Percentiles rank a stretch among this genome's conserved stretches.
These are phyloP conservation scores for Larimichthys polyactis DNA, from an alignment of 2,113 vertebrate species.

Conservation along the genomic window DNA sequence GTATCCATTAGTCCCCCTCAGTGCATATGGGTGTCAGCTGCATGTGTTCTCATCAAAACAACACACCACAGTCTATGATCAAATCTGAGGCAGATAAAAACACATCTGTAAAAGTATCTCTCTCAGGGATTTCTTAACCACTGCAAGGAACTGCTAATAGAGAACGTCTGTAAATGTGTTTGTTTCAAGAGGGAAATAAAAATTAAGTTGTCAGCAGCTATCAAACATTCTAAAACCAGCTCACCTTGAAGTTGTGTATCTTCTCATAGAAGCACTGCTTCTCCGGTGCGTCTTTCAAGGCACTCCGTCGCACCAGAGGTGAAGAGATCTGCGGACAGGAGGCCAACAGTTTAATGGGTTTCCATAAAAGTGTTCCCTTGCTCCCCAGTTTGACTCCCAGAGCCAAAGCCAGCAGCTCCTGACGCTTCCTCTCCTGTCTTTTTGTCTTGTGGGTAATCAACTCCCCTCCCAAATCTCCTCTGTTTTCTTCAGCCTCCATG, in stretches of 20 bases:
- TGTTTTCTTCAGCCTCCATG: conserved; percentile 85
- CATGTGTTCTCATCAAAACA: conserved; percentile 59
- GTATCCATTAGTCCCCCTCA: conserved; percentile 67
- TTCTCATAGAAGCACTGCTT: conserved; percentile 97
- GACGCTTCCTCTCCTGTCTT: conserved; percentile 88
- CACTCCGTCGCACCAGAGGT: conserved; percentile 91
- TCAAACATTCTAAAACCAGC: conserved; percentile 55
- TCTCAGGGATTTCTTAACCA: not conserved
- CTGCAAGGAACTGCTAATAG: not conserved
- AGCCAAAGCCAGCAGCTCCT: conserved; percentile 93
- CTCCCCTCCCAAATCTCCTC: conserved; percentile 69
- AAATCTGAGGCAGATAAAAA: conserved; percentile 1
- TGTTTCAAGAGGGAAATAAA: not conserved
- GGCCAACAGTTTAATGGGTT: conserved; percentile 97
- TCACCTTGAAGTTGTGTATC: conserved; percentile 99
- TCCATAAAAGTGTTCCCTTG: conserved; percentile 91
- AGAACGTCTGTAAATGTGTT: not conserved
- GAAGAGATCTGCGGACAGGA: conserved; percentile 98
- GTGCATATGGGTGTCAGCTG: conserved; percentile 70
- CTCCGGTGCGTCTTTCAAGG: conserved; percentile 90
- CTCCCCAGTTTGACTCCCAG: conserved; percentile 92
- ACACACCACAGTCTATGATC: conserved; percentile 2
- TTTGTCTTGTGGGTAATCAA: conserved; percentile 87
- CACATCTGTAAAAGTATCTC: not conserved
- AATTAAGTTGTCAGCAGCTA: not conserved